phyloP scores from a whole-genome alignment of 2,797 vertebrate species.

The Takifugu ocellatus region DNA sequence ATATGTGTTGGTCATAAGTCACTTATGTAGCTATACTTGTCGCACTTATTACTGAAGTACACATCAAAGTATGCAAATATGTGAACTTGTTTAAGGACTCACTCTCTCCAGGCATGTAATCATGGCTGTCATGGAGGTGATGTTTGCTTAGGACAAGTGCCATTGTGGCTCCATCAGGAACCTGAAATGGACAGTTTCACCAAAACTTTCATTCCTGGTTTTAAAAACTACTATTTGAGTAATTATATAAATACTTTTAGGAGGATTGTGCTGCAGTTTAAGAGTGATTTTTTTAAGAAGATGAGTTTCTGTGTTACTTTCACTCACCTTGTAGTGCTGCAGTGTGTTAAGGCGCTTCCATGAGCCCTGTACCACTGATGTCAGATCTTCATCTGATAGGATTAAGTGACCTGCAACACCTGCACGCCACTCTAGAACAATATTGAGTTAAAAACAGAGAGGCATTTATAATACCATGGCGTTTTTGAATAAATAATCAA shows the following conservation, averaged over 20 bases:
- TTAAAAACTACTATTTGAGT: neutral
- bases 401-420: conserved; percentile 94
- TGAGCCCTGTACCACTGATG: conserved; percentile 89
- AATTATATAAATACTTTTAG: neutral
- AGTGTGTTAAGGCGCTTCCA: conserved; percentile 96
- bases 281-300: neutral
- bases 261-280: neutral
- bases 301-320: neutral
- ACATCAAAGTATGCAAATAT: neutral
- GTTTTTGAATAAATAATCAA: neutral
- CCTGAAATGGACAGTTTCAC: conserved; percentile 66
- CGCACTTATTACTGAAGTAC: neutral
- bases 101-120: conserved; percentile 96
- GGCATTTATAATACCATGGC: neutral
- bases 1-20: no score
- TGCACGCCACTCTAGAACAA: conserved; percentile 87
- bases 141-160: conserved; percentile 92
- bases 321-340: conserved; percentile 92
- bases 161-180: conserved; percentile 92
- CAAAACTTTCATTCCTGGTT: conserved; percentile 7
- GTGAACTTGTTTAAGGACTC: conserved; percentile 58
- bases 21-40: no score
- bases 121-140: conserved; percentile 90
- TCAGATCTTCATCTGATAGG: conserved; percentile 94
- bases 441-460: neutral